These are phyloP conservation scores for Sinonovacula constricta DNA, from an alignment of 1,140 invertebrate species.

Conservation along the genomic window DNA sequence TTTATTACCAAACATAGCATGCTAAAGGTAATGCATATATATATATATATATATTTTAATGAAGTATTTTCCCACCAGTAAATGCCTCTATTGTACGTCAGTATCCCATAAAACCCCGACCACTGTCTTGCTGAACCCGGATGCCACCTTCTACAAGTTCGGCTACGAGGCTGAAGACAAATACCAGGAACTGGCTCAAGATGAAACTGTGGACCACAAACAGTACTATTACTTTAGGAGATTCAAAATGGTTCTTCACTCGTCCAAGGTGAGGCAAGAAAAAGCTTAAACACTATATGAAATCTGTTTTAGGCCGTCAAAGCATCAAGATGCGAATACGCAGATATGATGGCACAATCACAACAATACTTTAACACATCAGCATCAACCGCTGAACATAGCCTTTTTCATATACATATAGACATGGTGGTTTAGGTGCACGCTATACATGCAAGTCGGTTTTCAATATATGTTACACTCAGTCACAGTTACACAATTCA, in stretches of 20 bases:
- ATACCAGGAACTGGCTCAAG: conserved; percentile 27
- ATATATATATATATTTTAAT: too few species aligned
- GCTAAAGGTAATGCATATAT: too few species aligned
- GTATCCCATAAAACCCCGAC: conserved; percentile 36
- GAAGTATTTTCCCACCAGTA: too few species aligned
- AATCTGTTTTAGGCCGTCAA: too few species aligned
- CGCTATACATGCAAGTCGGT: too few species aligned
- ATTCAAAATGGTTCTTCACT: conserved; percentile 46
- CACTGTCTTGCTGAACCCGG: conserved; percentile 27
- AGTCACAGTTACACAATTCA: too few species aligned
- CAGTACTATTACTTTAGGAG: conserved; percentile 38
- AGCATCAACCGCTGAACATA: not conserved
- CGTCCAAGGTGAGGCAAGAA: too few species aligned
- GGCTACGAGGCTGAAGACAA: conserved; percentile 49
- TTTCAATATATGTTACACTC: too few species aligned
- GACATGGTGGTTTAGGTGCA: too few species aligned
- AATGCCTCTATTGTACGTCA: not conserved
- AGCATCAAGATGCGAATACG: not conserved
- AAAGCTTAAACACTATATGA: too few species aligned
- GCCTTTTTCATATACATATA: too few species aligned
- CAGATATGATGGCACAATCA: not conserved
- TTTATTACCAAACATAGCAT: too few species aligned
- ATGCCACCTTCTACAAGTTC: conserved; percentile 39
- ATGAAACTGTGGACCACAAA: not conserved
- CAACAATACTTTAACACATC: not conserved